Percentiles rank a stretch among this genome's conserved stretches.
These are phyloP conservation scores for Diplolepis rosae DNA, from an alignment of 2,888 invertebrate species.

Conservation along the genomic window DNA sequence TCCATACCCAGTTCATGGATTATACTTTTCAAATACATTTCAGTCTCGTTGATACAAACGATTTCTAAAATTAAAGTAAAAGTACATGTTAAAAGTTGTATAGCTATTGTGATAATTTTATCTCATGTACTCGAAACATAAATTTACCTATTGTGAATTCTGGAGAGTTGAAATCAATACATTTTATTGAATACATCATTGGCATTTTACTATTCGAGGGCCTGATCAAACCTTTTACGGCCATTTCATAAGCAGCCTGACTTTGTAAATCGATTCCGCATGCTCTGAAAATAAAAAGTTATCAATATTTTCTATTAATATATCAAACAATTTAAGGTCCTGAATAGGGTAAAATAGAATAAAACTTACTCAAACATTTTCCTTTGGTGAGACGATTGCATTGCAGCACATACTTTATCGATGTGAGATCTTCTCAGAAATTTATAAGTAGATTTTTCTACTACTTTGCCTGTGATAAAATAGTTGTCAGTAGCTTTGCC, in stretches of 20 bases:
- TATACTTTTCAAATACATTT: slow-evolving; percentile 84
- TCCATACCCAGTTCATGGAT: slow-evolving; percentile 89
- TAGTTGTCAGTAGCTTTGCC: slow-evolving; percentile 86
- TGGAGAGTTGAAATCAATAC: slow-evolving; percentile 87
- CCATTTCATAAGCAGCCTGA: slow-evolving; percentile 92
- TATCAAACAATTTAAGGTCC: slow-evolving; percentile 12
- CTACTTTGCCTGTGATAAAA: slow-evolving; percentile 82
- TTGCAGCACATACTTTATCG: slow-evolving; percentile 83
- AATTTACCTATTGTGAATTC: slow-evolving; percentile 86
- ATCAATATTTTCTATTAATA: not conserved
- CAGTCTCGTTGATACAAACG: slow-evolving; percentile 90
- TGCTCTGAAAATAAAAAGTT: slow-evolving; percentile 74
- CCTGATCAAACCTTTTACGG: slow-evolving; percentile 86
- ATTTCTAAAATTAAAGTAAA: slow-evolving; percentile 80
- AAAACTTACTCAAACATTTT: slow-evolving; percentile 87
- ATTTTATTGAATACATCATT: slow-evolving; percentile 89
- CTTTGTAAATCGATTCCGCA: slow-evolving; percentile 89
- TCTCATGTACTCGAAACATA: not conserved
- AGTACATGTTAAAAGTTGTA: too few relatives aligned
- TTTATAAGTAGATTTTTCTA: slow-evolving; percentile 81
- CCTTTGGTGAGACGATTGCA: slow-evolving; percentile 90
- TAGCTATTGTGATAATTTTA: too few relatives aligned
- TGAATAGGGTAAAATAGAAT: slow-evolving; percentile 10
- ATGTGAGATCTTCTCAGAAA: slow-evolving; percentile 83
- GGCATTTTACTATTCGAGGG: slow-evolving; percentile 83